Evolutionary conservation across 2,888 invertebrate genomes (phyloP), one percentile per base, ranked within the genome.

Genomic region (Oasisia sp.): DNA sequence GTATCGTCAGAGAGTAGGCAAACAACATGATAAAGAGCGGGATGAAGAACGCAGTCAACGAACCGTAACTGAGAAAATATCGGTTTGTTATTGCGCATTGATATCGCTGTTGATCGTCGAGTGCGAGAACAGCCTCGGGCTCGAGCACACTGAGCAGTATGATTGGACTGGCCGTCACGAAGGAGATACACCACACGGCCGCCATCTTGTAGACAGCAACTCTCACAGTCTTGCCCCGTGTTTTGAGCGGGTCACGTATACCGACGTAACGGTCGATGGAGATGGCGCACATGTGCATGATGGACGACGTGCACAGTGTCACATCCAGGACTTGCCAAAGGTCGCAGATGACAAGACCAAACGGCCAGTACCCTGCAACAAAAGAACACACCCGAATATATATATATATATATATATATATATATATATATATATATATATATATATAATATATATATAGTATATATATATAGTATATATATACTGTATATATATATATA

Each of bases 41-140:
- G 94, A 99, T 98, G 97, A 99, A 99, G 97, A 99, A 99, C 94
- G 99, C 98, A 95, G 99, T 98, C 95, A 99, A 98, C 92, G 99
- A 99, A 89, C 99, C 99, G 94, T 98, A 98, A 93, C 98, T 97
- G 96, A 98, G 95, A 94, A 96, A 97, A 92, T 96, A 95, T 56
- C 95, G 93, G 93, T 96, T 96, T 92, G 94, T 94, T 45, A 97
- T 96, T 92, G 95, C 96, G 95, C 97, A 97, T 91, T 93, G 93
- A 19, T 91, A 45, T 45, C 32, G 14, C 90, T 90, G 90, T 27
- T 38, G 90, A 9, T 98, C 12, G 98, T 32, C 74, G 50, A 58
- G 1, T n/a, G 32, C 89, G 38, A 96, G 93, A 27, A 96, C 94
- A 94, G 96, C 98, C 91, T 97, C 97, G 94, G 98, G 97, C 95